phyloP scores from a whole-genome alignment of 2,113 vertebrate species.

The Acrocephalus arundinaceus region DNA sequence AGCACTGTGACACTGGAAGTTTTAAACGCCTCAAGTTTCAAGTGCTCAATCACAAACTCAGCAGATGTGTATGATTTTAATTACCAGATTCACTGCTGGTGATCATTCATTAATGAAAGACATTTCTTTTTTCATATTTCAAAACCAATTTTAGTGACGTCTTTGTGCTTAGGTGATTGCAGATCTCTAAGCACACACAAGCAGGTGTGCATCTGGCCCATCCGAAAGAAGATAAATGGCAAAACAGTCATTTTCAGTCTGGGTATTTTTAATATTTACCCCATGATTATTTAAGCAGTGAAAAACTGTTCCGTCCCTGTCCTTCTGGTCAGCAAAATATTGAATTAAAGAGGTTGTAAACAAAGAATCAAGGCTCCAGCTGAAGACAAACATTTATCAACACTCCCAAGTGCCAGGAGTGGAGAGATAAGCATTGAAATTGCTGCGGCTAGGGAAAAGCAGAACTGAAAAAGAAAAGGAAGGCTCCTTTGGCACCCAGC shows the following conservation, averaged over 20 bases:
- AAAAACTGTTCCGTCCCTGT: not conserved
- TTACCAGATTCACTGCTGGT: not conserved
- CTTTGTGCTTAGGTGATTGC: not conserved
- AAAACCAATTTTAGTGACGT: not conserved
- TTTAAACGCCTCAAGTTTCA: not conserved
- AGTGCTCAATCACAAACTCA: not conserved
- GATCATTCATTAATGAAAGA: not conserved
- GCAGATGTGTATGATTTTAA: not conserved
- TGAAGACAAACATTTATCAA: constrained; percentile 17
- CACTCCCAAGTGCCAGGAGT: not conserved
- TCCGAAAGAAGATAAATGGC: not conserved
- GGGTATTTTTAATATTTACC: not conserved
- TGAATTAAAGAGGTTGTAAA: not conserved
- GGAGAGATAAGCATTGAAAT: constrained; percentile 4
- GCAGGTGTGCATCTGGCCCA: not conserved
- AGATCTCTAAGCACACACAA: not conserved
- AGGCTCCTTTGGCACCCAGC: not conserved
- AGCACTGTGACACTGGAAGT: not conserved
- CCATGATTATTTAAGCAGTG: not conserved
- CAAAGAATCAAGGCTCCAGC: constrained; percentile 20
- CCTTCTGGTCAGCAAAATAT: constrained; percentile 17
- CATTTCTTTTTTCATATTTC: not conserved
- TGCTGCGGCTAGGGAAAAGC: not conserved
- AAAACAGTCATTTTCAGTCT: not conserved
- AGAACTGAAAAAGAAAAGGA: not conserved